These are phyloP conservation scores for Drosophila pseudoananassae DNA, from an alignment of 1,140 invertebrate genomes.

Conservation along the genomic window DNA sequence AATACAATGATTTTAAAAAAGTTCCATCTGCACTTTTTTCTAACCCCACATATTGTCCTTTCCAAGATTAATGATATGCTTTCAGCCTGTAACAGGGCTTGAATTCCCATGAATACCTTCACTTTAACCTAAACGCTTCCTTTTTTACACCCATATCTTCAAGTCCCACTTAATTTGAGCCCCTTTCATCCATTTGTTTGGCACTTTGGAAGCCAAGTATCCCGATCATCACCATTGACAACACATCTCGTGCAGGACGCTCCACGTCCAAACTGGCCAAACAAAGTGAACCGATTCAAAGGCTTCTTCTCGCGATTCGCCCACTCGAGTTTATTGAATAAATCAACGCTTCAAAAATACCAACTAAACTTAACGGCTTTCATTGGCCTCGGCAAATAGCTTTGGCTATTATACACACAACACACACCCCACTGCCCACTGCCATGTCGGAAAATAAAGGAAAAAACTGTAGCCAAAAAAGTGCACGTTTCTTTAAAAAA, in stretches of 20 bases:
- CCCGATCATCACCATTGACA: constrained; percentile 19
- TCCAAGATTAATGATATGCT: not conserved
- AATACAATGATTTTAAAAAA: not conserved
- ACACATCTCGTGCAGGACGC: constrained; percentile 33
- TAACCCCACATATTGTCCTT: not conserved
- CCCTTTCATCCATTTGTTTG: constrained; percentile 1
- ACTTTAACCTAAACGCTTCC: not conserved
- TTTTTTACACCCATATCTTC: not conserved
- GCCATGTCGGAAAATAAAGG: constrained; percentile 5
- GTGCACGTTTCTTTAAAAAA: constrained; percentile 37
- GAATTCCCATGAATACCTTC: not conserved
- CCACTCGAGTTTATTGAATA: constrained; percentile 68
- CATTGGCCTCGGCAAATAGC: constrained; percentile 70
- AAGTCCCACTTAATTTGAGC: constrained; percentile 1
- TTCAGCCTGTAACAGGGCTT: not conserved
- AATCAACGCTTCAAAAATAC: constrained; percentile 72
- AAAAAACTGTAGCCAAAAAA: constrained; percentile 76
- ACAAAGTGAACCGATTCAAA: constrained; percentile 36
- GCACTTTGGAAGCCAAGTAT: not conserved
- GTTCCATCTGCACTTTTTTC: not conserved
- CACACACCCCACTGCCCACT: constrained; percentile 1
- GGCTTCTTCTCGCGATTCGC: constrained; percentile 16
- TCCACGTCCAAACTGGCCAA: constrained; percentile 31
- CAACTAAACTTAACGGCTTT: constrained; percentile 77
- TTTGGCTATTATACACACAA: constrained; percentile 56